These are phyloP conservation scores for Bos indicus DNA, from an alignment of 2,113 vertebrate genomes.

Conservation along the genomic window DNA sequence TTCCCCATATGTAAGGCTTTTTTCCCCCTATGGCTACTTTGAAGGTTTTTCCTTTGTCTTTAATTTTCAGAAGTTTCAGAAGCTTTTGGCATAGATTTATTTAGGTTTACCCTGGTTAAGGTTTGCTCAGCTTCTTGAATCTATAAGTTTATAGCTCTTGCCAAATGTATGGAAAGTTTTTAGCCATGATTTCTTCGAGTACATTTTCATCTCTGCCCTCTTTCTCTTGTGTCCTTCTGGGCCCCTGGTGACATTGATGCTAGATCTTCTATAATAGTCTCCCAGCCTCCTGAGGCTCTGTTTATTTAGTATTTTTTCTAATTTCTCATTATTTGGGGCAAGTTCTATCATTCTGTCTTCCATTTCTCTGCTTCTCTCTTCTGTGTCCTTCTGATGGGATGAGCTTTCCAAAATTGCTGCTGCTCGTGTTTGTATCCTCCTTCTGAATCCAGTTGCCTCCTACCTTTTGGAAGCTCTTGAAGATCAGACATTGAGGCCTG, in stretches of 20 bases:
- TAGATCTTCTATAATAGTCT: neutral
- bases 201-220: neutral
- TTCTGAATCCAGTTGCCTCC: neutral
- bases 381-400: neutral
- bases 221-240: neutral
- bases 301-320: neutral
- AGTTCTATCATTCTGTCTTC: neutral
- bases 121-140: neutral
- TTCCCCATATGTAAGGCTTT: neutral
- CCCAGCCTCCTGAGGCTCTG: neutral
- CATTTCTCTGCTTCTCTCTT: neutral
- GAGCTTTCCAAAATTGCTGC: neutral
- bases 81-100: neutral
- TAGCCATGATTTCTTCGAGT: neutral
- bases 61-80: neutral
- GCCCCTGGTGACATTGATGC: neutral
- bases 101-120: neutral
- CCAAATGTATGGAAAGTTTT: neutral
- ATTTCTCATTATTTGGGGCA: neutral
- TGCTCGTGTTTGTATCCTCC: neutral
- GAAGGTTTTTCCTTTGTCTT: neutral
- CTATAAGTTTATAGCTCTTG: neutral
- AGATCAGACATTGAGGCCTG: neutral
- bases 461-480: neutral
- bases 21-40: neutral